A percentile compares a stretch with the other conserved stretches of the same genome.
Evolutionary conservation across 2,888 invertebrate genomes (phyloP).

Genomic region (Sinohyriopsis cumingii): DNA sequence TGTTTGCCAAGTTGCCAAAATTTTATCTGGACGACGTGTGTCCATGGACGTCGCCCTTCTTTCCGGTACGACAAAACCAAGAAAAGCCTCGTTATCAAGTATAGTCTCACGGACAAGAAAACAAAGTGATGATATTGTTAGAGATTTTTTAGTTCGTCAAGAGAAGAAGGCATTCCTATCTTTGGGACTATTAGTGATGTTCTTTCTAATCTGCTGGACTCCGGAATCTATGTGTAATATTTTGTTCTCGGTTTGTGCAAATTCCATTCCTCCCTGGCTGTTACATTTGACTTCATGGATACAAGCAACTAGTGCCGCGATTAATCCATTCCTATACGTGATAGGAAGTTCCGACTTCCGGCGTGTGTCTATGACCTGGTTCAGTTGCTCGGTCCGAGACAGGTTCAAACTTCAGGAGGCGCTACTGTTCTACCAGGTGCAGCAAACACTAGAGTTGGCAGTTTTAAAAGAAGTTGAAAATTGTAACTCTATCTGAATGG

Average conservation of each 20-base stretch:
- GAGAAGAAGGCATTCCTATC: slow-evolving; percentile 61
- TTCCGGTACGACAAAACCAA: too few species aligned
- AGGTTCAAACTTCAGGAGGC: slow-evolving; percentile 40
- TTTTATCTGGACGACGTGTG: too few species aligned
- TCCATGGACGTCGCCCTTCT: too few species aligned
- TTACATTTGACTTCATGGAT: slow-evolving; percentile 51
- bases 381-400: slow-evolving; percentile 25
- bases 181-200: slow-evolving; percentile 53
- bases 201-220: slow-evolving; percentile 59
- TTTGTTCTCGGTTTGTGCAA: slow-evolving; percentile 37
- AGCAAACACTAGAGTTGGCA: slow-evolving; percentile 19
- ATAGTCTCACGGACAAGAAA: slow-evolving; percentile 16
- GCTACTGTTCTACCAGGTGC: slow-evolving; percentile 29
- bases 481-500: too few species aligned
- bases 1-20: too few species aligned
- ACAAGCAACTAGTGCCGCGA: slow-evolving; percentile 50
- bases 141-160: slow-evolving; percentile 56
- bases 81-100: too few species aligned
- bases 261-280: slow-evolving; percentile 36
- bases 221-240: slow-evolving; percentile 51
- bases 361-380: slow-evolving; percentile 33
- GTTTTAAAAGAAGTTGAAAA: slow-evolving; percentile 16
- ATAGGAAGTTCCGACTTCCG: slow-evolving; percentile 58
- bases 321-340: slow-evolving; percentile 63
- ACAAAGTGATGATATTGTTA: slow-evolving; percentile 55